phyloP scores from a whole-genome alignment of 2,888 invertebrate genomes.

The Proisotoma minuta region DNA sequence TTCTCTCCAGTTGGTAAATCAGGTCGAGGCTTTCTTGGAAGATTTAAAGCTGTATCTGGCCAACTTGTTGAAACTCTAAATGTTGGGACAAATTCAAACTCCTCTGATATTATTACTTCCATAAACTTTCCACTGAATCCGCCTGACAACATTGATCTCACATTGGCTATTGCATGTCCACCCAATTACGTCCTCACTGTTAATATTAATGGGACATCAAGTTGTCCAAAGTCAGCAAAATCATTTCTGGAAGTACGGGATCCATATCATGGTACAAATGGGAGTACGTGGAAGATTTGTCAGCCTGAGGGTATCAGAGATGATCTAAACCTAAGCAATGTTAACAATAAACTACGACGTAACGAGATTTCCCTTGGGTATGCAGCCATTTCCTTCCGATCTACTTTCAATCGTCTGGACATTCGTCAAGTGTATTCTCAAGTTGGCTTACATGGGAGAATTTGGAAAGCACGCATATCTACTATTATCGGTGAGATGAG shows the following conservation, averaged over 20 bases:
- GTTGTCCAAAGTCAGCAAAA: conserved; percentile 31
- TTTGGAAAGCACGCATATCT: conserved; percentile 42
- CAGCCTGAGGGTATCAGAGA: background rate
- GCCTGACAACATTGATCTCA: conserved; percentile 51
- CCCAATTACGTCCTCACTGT: conserved; percentile 60
- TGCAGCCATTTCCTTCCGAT: conserved; percentile 35
- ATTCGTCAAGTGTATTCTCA: conserved; percentile 41
- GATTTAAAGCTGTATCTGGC: conserved; percentile 64
- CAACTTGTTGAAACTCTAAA: conserved; percentile 44
- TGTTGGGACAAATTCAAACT: conserved; percentile 33
- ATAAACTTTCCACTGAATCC: conserved; percentile 42
- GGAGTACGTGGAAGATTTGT: conserved; percentile 40
- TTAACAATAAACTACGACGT: conserved; percentile 14
- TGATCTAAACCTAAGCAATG: background rate
- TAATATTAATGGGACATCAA: conserved; percentile 33
- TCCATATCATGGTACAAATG: conserved; percentile 41
- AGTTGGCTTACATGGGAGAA: conserved; percentile 28
- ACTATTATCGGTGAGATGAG: conserved; percentile 37
- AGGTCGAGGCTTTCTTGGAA: conserved; percentile 61
- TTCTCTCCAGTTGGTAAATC: conserved; percentile 62
- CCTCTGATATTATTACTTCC: conserved; percentile 35
- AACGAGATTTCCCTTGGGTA: conserved; percentile 31
- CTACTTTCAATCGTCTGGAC: conserved; percentile 45
- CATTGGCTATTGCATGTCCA: conserved; percentile 60
- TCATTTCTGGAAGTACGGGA: conserved; percentile 43